phyloP scores from a whole-genome alignment of 2,797 vertebrate species.

The Paedocypris micromegethes region DNA sequence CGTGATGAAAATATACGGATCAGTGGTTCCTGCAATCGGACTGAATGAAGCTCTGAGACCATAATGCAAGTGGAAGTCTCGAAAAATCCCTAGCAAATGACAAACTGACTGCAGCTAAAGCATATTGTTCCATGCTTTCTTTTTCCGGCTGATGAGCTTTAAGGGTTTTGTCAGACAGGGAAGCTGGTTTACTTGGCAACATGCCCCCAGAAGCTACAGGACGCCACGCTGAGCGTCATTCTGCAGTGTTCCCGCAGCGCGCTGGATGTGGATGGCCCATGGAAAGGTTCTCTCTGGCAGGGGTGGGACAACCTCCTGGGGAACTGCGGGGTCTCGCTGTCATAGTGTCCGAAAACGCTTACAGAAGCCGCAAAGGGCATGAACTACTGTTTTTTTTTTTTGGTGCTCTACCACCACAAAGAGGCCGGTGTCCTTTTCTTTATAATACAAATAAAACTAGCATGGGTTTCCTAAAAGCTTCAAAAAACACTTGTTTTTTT shows the following conservation, averaged over 20 bases:
- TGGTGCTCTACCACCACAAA: background rate
- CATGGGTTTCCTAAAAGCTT: too few relatives aligned
- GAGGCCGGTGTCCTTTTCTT: too few relatives aligned
- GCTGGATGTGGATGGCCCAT: slow-evolving; percentile 16
- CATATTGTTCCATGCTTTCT: slow-evolving; percentile 21
- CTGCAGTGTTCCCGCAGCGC: slow-evolving; percentile 27
- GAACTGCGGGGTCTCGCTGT: slow-evolving; percentile 7
- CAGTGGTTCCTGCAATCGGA: background rate
- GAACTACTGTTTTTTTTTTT: slow-evolving; percentile 5
- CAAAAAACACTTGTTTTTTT: too few relatives aligned
- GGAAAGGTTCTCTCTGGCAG: slow-evolving; percentile 21
- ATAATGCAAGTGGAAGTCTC: slow-evolving; percentile 32
- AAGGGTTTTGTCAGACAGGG: slow-evolving; percentile 33
- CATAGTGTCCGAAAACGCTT: slow-evolving; percentile 27
- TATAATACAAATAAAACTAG: too few relatives aligned
- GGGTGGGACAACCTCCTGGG: slow-evolving; percentile 27
- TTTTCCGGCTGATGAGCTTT: slow-evolving; percentile 32
- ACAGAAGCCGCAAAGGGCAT: slow-evolving; percentile 31
- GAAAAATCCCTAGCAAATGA: slow-evolving; percentile 26
- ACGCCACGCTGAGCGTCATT: slow-evolving; percentile 40
- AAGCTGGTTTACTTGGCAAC: slow-evolving; percentile 24
- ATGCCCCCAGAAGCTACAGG: slow-evolving; percentile 26
- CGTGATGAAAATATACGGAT: background rate
- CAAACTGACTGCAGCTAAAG: slow-evolving; percentile 6
- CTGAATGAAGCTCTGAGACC: slow-evolving; percentile 19